These are phyloP conservation scores for Nibea coibor DNA, from an alignment of 2,113 vertebrate genomes.

Conservation along the genomic window DNA sequence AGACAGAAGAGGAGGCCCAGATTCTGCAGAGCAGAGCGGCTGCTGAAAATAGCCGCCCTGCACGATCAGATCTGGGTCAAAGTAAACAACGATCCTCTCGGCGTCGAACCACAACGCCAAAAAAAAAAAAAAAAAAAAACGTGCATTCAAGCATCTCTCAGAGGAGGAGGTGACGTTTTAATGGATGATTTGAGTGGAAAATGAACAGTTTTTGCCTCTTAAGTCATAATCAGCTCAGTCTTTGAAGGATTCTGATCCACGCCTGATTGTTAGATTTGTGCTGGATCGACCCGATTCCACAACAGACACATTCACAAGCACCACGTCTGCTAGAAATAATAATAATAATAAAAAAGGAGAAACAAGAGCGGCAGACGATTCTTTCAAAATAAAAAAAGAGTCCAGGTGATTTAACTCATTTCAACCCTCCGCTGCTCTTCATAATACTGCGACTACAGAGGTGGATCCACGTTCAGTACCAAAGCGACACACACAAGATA, in stretches of 20 bases:
- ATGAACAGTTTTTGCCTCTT: not conserved
- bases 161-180: too few relatives aligned
- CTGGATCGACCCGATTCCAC: conserved; percentile 26
- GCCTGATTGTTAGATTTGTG: conserved; percentile 15
- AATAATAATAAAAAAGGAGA: not conserved
- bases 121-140: too few relatives aligned
- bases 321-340: conserved; percentile 7
- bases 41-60: not conserved
- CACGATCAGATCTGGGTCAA: conserved; percentile 11
- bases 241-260: conserved; percentile 10
- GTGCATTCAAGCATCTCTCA: too few relatives aligned
- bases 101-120: too few relatives aligned
- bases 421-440: conserved; percentile 30
- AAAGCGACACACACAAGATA: conserved; percentile 51
- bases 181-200: too few relatives aligned
- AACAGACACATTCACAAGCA: conserved; percentile 39
- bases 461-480: conserved; percentile 49
- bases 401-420: conserved; percentile 25
- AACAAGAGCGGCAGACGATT: conserved; percentile 10
- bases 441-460: conserved; percentile 70
- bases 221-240: conserved; percentile 21
- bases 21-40: conserved; percentile 1
- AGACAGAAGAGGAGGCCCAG: not conserved
- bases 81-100: not conserved
- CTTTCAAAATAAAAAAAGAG: not conserved